Evolutionary conservation across 2,797 vertebrate species (phyloP).

Genomic region (Bovichtus diacanthus): DNA sequence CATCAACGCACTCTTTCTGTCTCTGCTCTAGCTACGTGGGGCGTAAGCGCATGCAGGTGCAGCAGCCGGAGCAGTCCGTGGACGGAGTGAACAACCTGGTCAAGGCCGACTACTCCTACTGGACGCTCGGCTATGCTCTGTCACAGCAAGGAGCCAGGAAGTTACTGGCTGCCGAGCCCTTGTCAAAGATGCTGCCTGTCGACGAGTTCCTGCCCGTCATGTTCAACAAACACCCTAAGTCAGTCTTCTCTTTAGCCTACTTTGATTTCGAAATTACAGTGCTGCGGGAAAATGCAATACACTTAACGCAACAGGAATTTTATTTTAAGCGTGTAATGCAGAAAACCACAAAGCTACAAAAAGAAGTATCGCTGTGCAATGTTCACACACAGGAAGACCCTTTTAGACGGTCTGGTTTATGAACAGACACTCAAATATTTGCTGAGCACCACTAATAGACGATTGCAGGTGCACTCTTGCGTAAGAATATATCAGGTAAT

Average conservation of each 20-base stretch:
- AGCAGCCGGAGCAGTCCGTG: constrained; percentile 83
- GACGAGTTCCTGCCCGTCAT: constrained; percentile 88
- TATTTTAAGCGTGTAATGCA: background rate
- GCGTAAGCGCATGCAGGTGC: constrained; percentile 88
- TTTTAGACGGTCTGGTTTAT: constrained; percentile 22
- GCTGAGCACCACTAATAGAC: constrained; percentile 43
- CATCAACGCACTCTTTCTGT: background rate
- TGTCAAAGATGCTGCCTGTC: constrained; percentile 85
- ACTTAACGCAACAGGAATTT: background rate
- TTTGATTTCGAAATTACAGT: constrained; percentile 1
- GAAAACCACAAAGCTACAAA: constrained; percentile 24
- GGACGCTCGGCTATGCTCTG: constrained; percentile 86
- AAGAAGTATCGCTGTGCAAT: background rate
- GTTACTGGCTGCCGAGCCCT: constrained; percentile 78
- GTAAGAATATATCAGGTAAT: constrained; percentile 10
- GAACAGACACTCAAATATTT: constrained; percentile 49
- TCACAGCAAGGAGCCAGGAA: constrained; percentile 85
- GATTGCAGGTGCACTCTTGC: constrained; percentile 46
- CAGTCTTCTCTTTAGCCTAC: constrained; percentile 44
- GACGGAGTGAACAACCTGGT: constrained; percentile 86
- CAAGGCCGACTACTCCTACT: constrained; percentile 87
- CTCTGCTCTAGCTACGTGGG: constrained; percentile 82
- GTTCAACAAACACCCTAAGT: constrained; percentile 90
- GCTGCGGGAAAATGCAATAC: background rate
- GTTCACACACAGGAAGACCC: constrained; percentile 17